phyloP scores from a whole-genome alignment of 2,888 invertebrate genomes.

The Synergus gifuensis region DNA sequence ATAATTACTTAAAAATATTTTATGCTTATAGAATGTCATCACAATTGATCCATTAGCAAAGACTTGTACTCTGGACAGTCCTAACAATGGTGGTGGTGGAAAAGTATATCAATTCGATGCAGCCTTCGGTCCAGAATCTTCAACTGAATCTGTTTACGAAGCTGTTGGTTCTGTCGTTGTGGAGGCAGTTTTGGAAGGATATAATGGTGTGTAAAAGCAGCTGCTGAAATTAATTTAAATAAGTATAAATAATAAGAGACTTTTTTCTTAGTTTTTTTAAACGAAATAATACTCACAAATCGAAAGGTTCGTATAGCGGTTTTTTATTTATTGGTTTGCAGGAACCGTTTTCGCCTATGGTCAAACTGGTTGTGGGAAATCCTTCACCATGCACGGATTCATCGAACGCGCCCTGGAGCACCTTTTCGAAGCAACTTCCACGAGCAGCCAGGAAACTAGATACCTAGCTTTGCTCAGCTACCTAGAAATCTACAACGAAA shows the following conservation, averaged over 20 bases:
- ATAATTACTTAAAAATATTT: not conserved
- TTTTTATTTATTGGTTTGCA: not conserved
- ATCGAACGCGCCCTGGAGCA: conserved; percentile 92
- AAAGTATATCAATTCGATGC: conserved; percentile 85
- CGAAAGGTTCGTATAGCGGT: too few relatives aligned
- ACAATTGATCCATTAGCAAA: conserved; percentile 81
- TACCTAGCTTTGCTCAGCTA: conserved; percentile 89
- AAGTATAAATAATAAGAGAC: not conserved
- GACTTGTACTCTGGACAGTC: conserved; percentile 79
- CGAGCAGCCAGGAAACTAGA: conserved; percentile 81
- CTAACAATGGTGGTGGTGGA: conserved; percentile 76
- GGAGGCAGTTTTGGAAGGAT: conserved; percentile 92
- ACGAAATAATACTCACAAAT: too few relatives aligned
- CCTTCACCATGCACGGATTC: conserved; percentile 90
- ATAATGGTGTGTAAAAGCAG: conserved; percentile 82
- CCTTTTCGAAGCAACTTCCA: conserved; percentile 90
- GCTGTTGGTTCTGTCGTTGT: conserved; percentile 82
- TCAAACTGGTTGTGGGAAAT: conserved; percentile 95
- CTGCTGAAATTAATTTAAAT: not conserved
- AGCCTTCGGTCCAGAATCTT: conserved; percentile 86
- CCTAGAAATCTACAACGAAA: conserved; percentile 92
- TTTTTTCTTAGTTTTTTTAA: too few relatives aligned
- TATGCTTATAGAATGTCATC: conserved; percentile 81
- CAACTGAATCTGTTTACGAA: conserved; percentile 92
- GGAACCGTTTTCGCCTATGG: conserved; percentile 94